Conservation (phyloP, 2,888 invertebrate species). For the Cantharis lateralis region DNA sequence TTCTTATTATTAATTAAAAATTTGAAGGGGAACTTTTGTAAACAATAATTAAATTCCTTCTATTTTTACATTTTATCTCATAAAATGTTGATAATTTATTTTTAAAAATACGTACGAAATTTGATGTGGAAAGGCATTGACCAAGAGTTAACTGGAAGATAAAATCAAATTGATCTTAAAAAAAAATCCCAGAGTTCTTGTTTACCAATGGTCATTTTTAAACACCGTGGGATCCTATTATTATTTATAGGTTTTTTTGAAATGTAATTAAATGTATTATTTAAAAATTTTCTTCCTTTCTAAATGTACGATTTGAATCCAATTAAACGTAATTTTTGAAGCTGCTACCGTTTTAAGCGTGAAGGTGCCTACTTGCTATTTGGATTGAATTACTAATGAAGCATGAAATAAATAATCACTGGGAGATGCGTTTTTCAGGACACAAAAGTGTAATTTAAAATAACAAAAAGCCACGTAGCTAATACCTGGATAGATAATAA, state of each 20-base stretch:
- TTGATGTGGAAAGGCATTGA: neutral
- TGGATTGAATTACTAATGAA: neutral
- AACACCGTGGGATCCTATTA: neutral
- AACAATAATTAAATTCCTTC: neutral
- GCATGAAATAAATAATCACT: neutral
- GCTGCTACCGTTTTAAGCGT: neutral
- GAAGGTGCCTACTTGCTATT: neutral
- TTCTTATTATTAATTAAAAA: neutral
- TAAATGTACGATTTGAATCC: neutral
- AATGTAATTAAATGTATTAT: neutral
- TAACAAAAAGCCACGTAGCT: neutral
- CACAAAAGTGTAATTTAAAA: neutral
- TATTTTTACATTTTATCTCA: neutral
- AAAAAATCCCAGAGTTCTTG: neutral
- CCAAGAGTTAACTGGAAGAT: neutral
- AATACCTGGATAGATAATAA: neutral
- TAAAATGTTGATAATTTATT: neutral
- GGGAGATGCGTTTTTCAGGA: neutral
- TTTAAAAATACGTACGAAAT: neutral
- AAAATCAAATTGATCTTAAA: neutral
- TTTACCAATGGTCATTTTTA: neutral
- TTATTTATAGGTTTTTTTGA: neutral
- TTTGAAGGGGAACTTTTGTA: neutral
- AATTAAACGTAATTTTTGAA: neutral
- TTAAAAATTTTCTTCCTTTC: neutral